phyloP scores from a whole-genome alignment of 2,797 vertebrate species.

The Fratercula arctica region DNA sequence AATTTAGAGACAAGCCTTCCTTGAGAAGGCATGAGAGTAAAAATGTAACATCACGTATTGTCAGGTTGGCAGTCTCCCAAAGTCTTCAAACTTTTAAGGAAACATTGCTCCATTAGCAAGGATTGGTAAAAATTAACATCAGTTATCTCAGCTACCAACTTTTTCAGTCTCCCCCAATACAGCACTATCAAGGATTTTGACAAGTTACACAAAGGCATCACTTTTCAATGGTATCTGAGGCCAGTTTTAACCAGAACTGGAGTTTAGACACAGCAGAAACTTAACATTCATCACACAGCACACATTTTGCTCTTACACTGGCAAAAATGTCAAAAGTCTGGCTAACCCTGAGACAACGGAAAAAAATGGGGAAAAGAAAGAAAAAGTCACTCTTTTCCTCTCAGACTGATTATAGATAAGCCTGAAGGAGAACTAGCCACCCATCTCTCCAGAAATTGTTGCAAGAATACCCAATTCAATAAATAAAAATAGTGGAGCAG shows the following conservation, averaged over 20 bases:
- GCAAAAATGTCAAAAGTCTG: background rate
- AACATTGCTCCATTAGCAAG: background rate
- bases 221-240: background rate
- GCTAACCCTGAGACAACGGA: background rate
- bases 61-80: background rate
- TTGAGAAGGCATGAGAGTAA: background rate
- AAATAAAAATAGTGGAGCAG: background rate
- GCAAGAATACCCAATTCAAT: background rate
- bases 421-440: background rate
- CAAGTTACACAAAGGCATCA: background rate
- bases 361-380: background rate
- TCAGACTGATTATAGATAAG: background rate
- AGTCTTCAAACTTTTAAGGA: background rate
- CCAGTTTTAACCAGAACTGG: background rate
- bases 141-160: background rate
- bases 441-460: background rate
- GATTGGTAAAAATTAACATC: background rate
- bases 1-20: background rate
- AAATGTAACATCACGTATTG: background rate
- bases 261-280: background rate
- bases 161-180: background rate
- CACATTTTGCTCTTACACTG: background rate
- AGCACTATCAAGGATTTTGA: background rate
- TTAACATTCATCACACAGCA: background rate
- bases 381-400: background rate